phyloP scores from a whole-genome alignment of 2,888 invertebrate species.

The Polydrusus cervinus region DNA sequence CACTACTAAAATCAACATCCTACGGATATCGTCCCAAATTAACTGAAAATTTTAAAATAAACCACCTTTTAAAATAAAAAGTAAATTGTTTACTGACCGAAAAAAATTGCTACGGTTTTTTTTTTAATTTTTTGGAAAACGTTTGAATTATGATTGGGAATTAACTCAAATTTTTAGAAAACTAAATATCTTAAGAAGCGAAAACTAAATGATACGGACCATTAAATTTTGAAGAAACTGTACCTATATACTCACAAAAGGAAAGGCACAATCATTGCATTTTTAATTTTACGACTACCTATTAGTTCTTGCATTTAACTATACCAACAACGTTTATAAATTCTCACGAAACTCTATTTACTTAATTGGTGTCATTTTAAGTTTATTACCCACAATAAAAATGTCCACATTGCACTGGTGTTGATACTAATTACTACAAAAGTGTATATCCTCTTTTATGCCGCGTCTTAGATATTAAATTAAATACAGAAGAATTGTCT shows the following conservation, averaged over 20 bases:
- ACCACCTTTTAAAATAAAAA: no score
- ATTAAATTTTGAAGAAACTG: no score
- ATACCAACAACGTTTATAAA: background rate
- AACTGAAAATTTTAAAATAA: no score
- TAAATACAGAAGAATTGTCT: background rate
- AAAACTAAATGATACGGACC: no score
- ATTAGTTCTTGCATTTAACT: background rate
- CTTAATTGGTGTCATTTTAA: background rate
- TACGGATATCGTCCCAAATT: no score
- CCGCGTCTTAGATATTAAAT: background rate
- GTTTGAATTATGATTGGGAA: no score
- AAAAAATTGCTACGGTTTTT: no score
- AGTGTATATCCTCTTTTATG: constrained; percentile 2
- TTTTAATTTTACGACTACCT: background rate
- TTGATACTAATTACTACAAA: background rate
- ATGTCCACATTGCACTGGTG: background rate
- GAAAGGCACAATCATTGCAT: background rate
- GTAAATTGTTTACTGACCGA: no score
- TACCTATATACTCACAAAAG: background rate
- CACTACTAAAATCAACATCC: no score
- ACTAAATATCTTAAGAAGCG: no score
- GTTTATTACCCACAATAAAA: background rate
- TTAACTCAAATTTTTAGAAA: no score
- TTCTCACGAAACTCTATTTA: constrained; percentile 4
- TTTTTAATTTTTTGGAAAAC: no score